phyloP scores from a whole-genome alignment of 2,888 invertebrate species.

The Nesidiocoris tenuis region DNA sequence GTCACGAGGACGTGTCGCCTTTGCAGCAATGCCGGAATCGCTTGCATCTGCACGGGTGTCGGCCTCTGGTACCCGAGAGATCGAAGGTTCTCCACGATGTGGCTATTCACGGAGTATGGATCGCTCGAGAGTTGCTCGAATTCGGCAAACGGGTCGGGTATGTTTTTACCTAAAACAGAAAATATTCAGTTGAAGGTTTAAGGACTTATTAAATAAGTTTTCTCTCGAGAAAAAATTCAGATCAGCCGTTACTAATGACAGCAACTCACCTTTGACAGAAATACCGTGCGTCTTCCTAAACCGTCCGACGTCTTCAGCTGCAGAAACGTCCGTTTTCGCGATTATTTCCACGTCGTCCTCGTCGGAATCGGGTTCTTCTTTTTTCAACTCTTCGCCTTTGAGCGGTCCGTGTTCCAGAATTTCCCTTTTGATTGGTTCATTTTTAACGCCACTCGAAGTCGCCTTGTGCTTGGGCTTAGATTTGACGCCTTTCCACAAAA shows the following conservation, averaged over 20 bases:
- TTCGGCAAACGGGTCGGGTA: conserved; percentile 72
- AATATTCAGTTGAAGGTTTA: too few species aligned
- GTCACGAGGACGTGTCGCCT: conserved; percentile 84
- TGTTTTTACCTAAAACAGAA: conserved; percentile 72
- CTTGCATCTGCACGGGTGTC: conserved; percentile 90
- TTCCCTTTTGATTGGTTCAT: background rate
- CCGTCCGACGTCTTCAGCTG: background rate
- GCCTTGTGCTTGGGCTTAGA: conserved; percentile 1
- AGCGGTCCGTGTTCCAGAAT: too few species aligned
- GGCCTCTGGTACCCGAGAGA: conserved; percentile 72
- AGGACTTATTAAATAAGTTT: too few species aligned
- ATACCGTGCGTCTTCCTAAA: background rate
- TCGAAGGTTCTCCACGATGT: conserved; percentile 68
- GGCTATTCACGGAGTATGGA: conserved; percentile 61
- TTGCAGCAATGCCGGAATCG: conserved; percentile 82
- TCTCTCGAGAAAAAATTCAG: too few species aligned
- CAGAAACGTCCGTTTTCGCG: background rate
- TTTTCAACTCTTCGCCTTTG: background rate
- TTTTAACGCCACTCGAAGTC: background rate
- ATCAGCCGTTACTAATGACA: too few species aligned
- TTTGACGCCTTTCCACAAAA: conserved; percentile 31
- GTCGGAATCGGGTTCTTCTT: conserved; percentile 25
- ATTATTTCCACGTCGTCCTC: background rate
- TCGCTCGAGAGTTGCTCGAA: conserved; percentile 66
- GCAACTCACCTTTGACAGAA: background rate